phyloP scores from a whole-genome alignment of 2,888 invertebrate genomes.

The Andricus quercusramuli region DNA sequence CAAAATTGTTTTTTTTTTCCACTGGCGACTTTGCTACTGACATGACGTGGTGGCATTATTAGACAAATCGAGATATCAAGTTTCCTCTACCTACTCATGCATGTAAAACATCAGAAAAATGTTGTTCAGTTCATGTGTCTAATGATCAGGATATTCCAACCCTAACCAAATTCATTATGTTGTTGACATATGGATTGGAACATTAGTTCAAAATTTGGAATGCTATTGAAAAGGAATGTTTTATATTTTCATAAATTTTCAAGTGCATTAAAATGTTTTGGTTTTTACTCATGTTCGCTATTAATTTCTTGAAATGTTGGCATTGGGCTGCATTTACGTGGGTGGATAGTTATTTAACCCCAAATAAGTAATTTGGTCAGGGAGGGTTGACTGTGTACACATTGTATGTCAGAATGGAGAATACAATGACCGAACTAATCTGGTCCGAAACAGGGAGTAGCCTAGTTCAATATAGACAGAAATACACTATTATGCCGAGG shows the following conservation, averaged over 20 bases:
- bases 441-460: slow-evolving; percentile 66
- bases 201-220: background rate
- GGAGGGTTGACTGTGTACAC: slow-evolving; percentile 63
- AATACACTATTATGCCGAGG: slow-evolving; percentile 65
- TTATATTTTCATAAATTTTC: too few species aligned
- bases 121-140: background rate
- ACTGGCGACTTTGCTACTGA: slow-evolving; percentile 54
- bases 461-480: slow-evolving; percentile 72
- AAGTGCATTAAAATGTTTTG: too few species aligned
- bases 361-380: slow-evolving; percentile 35
- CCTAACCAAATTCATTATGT: background rate
- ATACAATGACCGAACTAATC: slow-evolving; percentile 74
- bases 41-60: slow-evolving; percentile 49
- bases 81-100: background rate
- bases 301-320: background rate
- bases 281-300: too few species aligned
- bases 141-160: background rate
- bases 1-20: slow-evolving; percentile 66
- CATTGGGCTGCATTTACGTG: background rate
- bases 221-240: too few species aligned
- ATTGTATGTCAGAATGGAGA: slow-evolving; percentile 39
- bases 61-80: slow-evolving; percentile 28
- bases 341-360: background rate
- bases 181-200: background rate
- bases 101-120: slow-evolving; percentile 4